Evolutionary conservation across 1,140 invertebrate species (phyloP).

Genomic region (Meloidogyne exigua): DNA sequence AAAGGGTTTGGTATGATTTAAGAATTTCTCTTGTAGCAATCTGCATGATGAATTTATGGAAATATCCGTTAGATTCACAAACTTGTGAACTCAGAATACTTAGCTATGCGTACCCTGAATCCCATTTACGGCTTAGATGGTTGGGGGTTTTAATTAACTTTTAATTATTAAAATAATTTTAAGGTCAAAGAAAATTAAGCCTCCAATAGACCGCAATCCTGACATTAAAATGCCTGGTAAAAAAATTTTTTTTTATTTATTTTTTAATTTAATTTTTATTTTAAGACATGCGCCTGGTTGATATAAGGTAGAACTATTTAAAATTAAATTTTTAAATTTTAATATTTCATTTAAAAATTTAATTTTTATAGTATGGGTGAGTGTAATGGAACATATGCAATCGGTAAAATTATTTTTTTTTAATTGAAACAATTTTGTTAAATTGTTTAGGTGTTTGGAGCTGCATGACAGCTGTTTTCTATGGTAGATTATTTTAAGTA

Average conservation of each 20-base stretch:
- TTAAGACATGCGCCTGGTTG: slow-evolving; percentile 25
- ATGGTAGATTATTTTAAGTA: slow-evolving; percentile 29
- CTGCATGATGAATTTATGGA: slow-evolving; percentile 63
- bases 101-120: slow-evolving; percentile 58
- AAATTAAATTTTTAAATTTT: neutral
- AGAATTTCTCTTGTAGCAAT: slow-evolving; percentile 55
- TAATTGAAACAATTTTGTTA: slow-evolving; percentile 18
- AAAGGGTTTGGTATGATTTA: slow-evolving; percentile 59
- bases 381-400: slow-evolving; percentile 62
- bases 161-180: no score
- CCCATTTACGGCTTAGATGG: slow-evolving; percentile 53
- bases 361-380: slow-evolving; percentile 40
- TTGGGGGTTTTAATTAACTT: no score
- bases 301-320: slow-evolving; percentile 8
- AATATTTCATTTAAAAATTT: neutral
- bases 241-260: neutral
- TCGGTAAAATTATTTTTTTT: slow-evolving; percentile 41
- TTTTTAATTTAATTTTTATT: neutral
- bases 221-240: slow-evolving; percentile 60
- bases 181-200: slow-evolving; percentile 49
- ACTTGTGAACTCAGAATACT: slow-evolving; percentile 56
- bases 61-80: slow-evolving; percentile 60
- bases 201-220: slow-evolving; percentile 59
- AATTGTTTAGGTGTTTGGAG: slow-evolving; percentile 50
- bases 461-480: slow-evolving; percentile 61